Base-by-base conservation (phyloP, 2,888 invertebrate species). In the Caradrina kadenii region DNA sequence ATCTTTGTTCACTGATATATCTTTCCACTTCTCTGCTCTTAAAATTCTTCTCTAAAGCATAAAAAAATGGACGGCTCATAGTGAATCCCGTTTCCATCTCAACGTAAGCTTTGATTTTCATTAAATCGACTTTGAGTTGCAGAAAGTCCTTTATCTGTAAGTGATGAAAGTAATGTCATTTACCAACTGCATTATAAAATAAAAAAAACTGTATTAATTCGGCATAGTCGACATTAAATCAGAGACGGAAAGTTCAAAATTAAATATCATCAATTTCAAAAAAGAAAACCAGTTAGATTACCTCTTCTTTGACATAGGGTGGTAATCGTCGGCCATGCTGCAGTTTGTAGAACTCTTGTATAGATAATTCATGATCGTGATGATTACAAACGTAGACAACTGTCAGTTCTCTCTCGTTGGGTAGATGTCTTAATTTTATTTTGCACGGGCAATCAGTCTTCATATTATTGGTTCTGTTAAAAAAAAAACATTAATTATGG, bases 391-490 rank as follows among this genome's bases (percentile, higher is more conserved):
- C 91, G 68, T 86, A 89, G 1, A 88, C 85, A 5, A 89, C 90
- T 3, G 87, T 87, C 22, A 90, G 62, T 49, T 85, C 84, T 5
- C 77, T 76, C 45, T 86, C 89, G 15, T 84, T 81, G 3, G 87
- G 86, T 19, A 86, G 73, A 42, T 86, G 87, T 63, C 86, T 87
- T 79, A 91, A 69, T 65, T 87, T 87, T 55, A 91, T 88, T 81
- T 89, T 88, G 69, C 90, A 90, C 0, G 91, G 91, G 42, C 91
- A 91, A 66, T 89, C 85, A 42, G 88, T 88, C 79, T 89, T 89
- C 66, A 83, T 80, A 21, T 68, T 81, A 69, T 86, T 87, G 62
- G 76, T 82, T 52, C 89, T 89, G 81, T 39, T 86, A 50, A 50
- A 63, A 15, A 50, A 63, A 15, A 42, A 26, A 26, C 1, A 39